These are phyloP conservation scores for Ameiurus melas DNA, from an alignment of 2,113 vertebrate species.

Conservation along the genomic window DNA sequence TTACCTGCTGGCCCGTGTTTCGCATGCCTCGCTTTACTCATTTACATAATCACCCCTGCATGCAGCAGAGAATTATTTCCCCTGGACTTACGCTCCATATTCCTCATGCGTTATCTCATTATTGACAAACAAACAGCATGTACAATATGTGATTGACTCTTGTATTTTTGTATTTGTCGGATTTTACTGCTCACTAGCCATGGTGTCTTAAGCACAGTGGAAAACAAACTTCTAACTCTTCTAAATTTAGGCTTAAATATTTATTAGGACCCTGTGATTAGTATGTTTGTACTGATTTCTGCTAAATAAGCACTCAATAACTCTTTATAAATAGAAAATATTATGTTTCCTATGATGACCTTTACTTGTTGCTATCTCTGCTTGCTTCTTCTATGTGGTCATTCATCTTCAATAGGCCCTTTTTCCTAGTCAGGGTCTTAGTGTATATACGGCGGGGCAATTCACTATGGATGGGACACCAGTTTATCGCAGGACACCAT, in stretches of 20 bases:
- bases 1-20: slow-evolving; percentile 37
- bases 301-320: background rate
- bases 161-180: background rate
- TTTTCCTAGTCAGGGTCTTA: too few relatives aligned
- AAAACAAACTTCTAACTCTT: background rate
- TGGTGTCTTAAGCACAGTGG: background rate
- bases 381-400: too few relatives aligned
- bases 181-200: background rate
- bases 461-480: too few relatives aligned
- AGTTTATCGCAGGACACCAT: too few relatives aligned
- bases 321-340: background rate
- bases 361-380: too few relatives aligned
- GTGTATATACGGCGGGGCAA: too few relatives aligned
- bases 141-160: background rate
- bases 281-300: background rate
- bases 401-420: too few relatives aligned
- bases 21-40: background rate
- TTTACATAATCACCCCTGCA: background rate
- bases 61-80: slow-evolving; percentile 19
- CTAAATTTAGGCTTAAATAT: background rate
- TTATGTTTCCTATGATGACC: too few relatives aligned
- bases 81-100: background rate
- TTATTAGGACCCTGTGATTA: background rate
- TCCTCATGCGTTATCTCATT: slow-evolving; percentile 10
- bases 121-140: slow-evolving; percentile 13